Percentiles rank a stretch among this genome's conserved stretches.
phyloP scores from a whole-genome alignment of 2,113 vertebrate genomes.

The Tricholaema leucomelas region DNA sequence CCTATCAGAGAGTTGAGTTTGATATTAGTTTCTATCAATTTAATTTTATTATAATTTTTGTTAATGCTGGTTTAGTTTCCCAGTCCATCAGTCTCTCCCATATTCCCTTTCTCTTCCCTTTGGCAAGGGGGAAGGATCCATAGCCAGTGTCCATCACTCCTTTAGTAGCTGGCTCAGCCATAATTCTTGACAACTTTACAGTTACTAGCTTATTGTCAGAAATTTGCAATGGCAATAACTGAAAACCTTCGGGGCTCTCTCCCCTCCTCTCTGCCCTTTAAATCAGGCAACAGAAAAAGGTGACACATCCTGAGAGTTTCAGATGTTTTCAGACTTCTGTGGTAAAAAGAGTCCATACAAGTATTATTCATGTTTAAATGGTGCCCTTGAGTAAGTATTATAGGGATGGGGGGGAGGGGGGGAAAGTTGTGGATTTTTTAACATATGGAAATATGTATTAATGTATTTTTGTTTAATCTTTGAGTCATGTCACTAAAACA shows the following conservation, averaged over 20 bases:
- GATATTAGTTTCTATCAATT: too few species aligned
- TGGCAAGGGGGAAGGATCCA: too few species aligned
- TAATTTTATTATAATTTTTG: too few species aligned
- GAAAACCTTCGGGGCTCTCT: neutral
- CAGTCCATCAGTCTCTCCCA: too few species aligned
- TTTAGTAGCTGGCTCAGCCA: too few species aligned
- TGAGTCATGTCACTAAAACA: neutral
- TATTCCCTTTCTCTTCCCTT: too few species aligned
- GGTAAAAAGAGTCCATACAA: neutral
- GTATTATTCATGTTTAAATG: neutral
- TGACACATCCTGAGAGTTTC: neutral
- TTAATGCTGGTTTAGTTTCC: too few species aligned
- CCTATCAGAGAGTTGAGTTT: too few species aligned
- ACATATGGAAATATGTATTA: neutral
- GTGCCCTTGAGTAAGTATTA: neutral
- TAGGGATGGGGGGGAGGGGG: too few species aligned
- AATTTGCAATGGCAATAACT: neutral
- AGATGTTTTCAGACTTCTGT: neutral
- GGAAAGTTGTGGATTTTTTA: neutral
- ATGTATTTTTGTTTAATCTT: neutral
- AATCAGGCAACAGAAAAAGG: constrained; percentile 1
- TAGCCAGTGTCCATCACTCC: too few species aligned
- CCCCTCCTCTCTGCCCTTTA: neutral
- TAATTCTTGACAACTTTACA: neutral
- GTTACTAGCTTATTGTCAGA: neutral